Base-by-base conservation (phyloP, 2,888 invertebrate species). In the Tetragonula carbonaria region DNA sequence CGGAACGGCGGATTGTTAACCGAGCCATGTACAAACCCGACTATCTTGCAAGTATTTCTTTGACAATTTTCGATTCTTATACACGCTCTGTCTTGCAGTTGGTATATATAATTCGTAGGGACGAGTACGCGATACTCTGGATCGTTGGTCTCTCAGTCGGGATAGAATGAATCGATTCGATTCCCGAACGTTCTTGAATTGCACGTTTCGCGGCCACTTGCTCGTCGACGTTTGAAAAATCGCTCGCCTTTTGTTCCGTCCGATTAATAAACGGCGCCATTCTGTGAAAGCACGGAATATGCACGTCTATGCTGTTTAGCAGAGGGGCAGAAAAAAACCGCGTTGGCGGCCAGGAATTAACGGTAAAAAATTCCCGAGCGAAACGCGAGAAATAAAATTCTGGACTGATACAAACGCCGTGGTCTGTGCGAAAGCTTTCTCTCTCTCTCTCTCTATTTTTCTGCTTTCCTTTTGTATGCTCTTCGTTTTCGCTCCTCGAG, bases 201-300 rank as follows among this genome's bases (percentile, higher is more conserved):
- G 75, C 68, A 68, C 66, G 76, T 78, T 87, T 86, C 78, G 77
- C 83, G 76, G 79, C 55, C 84, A 77, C 78, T 86, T 84, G 72
- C 63, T 63, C 75, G 68, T 74, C 72, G 68, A 76, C 73, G 72
- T 45, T 78, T 84, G 73, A 70, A 59, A 84, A 80, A 80, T 72
- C 23, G 33, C 38, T 28, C 45, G n/a, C 66, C 72, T 65, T 84
- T 75, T 71, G 74, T 81, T 79, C 76, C 23, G 53, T 74, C 71
- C 79, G 80, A 88, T 88, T 88, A 88, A 85, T 80, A 81, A 81
- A 84, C 57, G 59, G 63, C 50, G 74, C 79, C 66, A 76, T 86
- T 51, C 45, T 77, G 16, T 63, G 62, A 66, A 80, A 81, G 73
- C 45, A 70, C 3, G 33, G 33, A 33, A 33, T 33, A 33, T 33